Percentiles rank a stretch among this genome's conserved stretches.
These are phyloP conservation scores for Romanomermis culicivorax DNA, from an alignment of 2,888 invertebrate species.

Conservation along the genomic window DNA sequence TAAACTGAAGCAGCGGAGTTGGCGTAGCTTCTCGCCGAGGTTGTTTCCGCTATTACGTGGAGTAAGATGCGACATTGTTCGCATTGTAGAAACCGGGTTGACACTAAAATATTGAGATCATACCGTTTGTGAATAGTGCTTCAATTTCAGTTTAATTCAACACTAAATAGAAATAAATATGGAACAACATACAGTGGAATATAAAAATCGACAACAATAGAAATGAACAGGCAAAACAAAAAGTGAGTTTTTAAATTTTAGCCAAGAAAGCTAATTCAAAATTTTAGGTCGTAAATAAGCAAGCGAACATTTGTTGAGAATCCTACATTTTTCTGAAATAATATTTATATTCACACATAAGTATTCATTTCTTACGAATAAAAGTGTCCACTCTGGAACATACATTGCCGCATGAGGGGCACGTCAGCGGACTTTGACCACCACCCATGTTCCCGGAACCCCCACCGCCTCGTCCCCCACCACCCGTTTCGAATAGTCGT, in stretches of 20 bases:
- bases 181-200: background rate
- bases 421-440: constrained; percentile 32
- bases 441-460: constrained; percentile 44
- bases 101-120: constrained; percentile 34
- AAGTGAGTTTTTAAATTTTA: background rate
- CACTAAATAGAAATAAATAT: no score
- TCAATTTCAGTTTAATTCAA: no score
- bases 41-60: constrained; percentile 75
- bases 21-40: constrained; percentile 62
- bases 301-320: background rate
- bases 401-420: constrained; percentile 90
- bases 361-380: constrained; percentile 44
- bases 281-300: no score
- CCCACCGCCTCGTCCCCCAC: constrained; percentile 19
- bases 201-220: background rate
- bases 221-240: background rate
- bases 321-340: background rate
- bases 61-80: constrained; percentile 95
- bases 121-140: no score
- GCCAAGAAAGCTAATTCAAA: background rate
- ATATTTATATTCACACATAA: no score
- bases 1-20: constrained; percentile 37
- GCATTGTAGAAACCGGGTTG: constrained; percentile 86
- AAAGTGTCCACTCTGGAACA: constrained; percentile 90
- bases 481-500: no score